phyloP scores from a whole-genome alignment of 2,113 vertebrate genomes.

The Sebastes schlegelii region DNA sequence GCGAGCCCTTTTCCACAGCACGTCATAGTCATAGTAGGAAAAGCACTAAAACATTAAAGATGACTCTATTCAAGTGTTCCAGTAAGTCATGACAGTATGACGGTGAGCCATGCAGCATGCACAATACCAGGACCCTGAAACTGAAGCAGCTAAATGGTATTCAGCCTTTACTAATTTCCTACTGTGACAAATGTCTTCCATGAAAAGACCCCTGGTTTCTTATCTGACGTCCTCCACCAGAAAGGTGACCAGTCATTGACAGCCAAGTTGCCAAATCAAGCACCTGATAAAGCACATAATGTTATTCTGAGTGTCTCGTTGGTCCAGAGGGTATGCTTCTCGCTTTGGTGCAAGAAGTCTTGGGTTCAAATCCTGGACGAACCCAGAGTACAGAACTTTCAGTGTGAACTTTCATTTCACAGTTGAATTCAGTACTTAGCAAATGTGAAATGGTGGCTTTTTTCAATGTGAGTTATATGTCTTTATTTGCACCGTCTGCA shows the following conservation, averaged over 20 bases:
- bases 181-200: background rate
- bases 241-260: background rate
- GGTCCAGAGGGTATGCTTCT: background rate
- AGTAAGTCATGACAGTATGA: background rate
- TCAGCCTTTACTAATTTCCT: background rate
- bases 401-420: background rate
- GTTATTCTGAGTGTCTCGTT: background rate
- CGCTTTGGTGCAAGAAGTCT: slow-evolving; percentile 67
- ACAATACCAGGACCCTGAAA: background rate
- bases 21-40: background rate
- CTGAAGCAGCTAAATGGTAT: background rate
- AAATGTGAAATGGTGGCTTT: background rate
- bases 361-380: slow-evolving; percentile 69
- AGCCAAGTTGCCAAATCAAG: background rate
- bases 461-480: background rate
- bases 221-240: background rate
- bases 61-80: background rate
- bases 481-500: background rate
- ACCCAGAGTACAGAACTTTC: slow-evolving; percentile 15
- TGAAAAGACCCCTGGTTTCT: background rate
- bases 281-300: background rate
- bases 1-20: background rate
- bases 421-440: background rate
- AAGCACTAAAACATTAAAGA: background rate
- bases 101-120: background rate